Percentiles rank a stretch among this genome's conserved stretches.
phyloP scores from a whole-genome alignment of 2,113 vertebrate genomes.

The Nyctibius bracteatus region DNA sequence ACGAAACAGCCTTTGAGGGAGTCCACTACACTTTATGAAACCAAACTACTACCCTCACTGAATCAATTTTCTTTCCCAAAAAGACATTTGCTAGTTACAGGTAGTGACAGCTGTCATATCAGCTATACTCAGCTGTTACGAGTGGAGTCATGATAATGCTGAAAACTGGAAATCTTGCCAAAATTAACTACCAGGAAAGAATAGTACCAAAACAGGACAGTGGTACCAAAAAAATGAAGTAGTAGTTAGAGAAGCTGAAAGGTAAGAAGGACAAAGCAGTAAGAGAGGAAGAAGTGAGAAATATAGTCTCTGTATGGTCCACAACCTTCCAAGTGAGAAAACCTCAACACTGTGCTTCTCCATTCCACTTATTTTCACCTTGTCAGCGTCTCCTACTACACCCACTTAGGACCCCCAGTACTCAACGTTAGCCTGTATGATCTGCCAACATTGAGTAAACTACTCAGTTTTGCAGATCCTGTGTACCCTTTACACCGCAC shows the following conservation, averaged over 20 bases:
- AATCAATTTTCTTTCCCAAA: neutral
- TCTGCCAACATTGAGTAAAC: neutral
- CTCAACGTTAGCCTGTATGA: too few relatives aligned
- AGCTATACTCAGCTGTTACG: neutral
- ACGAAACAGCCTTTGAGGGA: neutral
- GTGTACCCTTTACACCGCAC: neutral
- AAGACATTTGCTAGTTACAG: neutral
- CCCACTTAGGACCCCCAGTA: neutral
- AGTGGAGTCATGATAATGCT: accelerated
- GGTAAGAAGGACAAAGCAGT: neutral
- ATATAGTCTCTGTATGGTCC: too few relatives aligned
- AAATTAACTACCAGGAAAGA: neutral
- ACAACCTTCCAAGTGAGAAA: neutral
- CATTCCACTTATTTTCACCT: neutral
- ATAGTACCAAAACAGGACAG: neutral
- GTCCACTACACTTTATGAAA: neutral
- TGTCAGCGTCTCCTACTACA: neutral
- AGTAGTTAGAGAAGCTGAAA: neutral
- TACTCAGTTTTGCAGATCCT: neutral
- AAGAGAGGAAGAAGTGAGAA: accelerated
- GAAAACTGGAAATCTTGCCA: neutral
- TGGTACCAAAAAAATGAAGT: neutral
- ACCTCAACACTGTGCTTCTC: neutral
- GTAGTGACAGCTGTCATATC: neutral
- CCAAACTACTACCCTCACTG: neutral